Evolutionary conservation across 2,797 vertebrate genomes (phyloP).

Genomic region (Selene dorsalis): DNA sequence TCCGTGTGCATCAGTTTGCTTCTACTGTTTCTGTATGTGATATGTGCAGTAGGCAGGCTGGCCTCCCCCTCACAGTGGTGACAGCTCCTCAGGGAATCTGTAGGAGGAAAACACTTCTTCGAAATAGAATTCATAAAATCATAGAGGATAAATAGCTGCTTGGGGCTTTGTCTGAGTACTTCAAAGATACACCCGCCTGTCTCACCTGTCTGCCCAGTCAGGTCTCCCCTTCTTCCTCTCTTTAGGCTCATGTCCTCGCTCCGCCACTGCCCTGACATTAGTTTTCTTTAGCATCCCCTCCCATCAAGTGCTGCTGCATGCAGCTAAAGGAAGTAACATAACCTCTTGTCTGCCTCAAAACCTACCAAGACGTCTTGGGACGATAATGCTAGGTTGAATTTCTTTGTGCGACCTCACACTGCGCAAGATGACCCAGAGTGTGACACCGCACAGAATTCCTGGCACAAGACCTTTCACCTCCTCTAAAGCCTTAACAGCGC

Average conservation of each 20-base stretch:
- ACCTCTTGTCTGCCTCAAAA: not conserved
- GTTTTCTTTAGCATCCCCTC: not conserved
- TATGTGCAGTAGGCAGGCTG: constrained; percentile 55
- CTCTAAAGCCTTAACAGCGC: constrained; percentile 7
- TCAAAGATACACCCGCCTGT: constrained; percentile 34
- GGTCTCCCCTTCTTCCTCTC: not conserved
- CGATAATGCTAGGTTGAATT: constrained; percentile 4
- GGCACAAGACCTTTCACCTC: constrained; percentile 32
- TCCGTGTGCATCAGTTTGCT: constrained; percentile 39
- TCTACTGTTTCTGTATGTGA: constrained; percentile 38
- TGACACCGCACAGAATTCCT: constrained; percentile 10
- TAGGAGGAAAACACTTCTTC: constrained; percentile 65
- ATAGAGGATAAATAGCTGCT: constrained; percentile 41
- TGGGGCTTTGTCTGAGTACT: constrained; percentile 53
- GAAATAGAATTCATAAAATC: constrained; percentile 42
- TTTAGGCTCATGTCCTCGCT: not conserved
- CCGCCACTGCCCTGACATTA: not conserved
- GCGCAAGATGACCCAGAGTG: constrained; percentile 29
- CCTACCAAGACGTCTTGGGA: not conserved
- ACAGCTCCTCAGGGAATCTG: constrained; percentile 68
- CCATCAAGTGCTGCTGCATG: not conserved
- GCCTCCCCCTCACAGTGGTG: constrained; percentile 66
- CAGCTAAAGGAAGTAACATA: constrained; percentile 5
- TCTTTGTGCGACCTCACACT: not conserved
- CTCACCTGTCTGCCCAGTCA: constrained; percentile 27